These are phyloP conservation scores for Leptodactylus fallax DNA, from an alignment of 2,797 vertebrate species.

Conservation along the genomic window DNA sequence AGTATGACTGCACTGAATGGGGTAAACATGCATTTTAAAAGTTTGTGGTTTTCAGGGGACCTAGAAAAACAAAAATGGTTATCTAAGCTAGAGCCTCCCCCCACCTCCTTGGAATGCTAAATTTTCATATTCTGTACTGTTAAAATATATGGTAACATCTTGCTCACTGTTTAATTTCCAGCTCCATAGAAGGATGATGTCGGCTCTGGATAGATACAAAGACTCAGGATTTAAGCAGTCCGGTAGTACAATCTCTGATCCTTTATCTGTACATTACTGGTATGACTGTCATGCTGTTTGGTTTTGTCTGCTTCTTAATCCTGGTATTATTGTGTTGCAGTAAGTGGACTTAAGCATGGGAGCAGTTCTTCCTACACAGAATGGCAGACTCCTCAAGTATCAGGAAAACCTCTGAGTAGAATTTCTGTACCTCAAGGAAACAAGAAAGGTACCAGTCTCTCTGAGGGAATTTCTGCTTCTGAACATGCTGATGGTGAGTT, in stretches of 20 bases:
- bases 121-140: too few species aligned
- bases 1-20: too few species aligned
- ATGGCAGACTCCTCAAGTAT: conserved; percentile 88
- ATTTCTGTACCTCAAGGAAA: conserved; percentile 78
- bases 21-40: neutral
- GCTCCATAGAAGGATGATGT: conserved; percentile 65
- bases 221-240: conserved; percentile 69
- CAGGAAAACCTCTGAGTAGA: conserved; percentile 83
- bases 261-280: neutral
- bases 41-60: neutral
- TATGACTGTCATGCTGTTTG: neutral
- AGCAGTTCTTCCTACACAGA: conserved; percentile 78
- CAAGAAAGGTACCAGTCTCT: conserved; percentile 80
- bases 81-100: too few species aligned
- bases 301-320: neutral
- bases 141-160: neutral
- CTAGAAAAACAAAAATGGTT: neutral
- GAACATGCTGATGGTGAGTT: conserved; percentile 88
- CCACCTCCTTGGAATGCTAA: too few species aligned
- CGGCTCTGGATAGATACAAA: conserved; percentile 71
- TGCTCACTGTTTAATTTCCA: neutral
- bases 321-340: conserved; percentile 62
- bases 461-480: conserved; percentile 82
- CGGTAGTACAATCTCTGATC: conserved; percentile 61
- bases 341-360: conserved; percentile 64